These are phyloP conservation scores for Netelia melanura DNA, from an alignment of 2,888 invertebrate species.

Conservation along the genomic window DNA sequence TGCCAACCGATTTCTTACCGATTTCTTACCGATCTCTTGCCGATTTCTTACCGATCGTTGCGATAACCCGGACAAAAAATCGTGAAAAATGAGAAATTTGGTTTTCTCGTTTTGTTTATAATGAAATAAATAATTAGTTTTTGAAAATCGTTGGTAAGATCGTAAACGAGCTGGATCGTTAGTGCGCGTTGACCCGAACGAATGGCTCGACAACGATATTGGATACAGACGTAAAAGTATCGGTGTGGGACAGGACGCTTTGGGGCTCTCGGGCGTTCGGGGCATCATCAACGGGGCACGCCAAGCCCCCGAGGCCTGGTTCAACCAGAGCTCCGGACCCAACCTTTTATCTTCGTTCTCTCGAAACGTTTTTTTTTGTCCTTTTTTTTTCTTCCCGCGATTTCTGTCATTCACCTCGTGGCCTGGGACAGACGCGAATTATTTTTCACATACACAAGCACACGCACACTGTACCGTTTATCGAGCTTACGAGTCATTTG, in stretches of 20 bases:
- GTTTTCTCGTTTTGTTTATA: too few relatives aligned
- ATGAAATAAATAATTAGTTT: too few relatives aligned
- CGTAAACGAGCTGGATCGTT: not conserved
- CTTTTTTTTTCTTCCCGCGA: constrained; percentile 1
- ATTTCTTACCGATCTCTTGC: too few relatives aligned
- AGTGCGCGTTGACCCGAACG: constrained; percentile 14
- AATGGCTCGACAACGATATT: constrained; percentile 39
- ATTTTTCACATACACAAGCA: not conserved
- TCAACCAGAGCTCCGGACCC: constrained; percentile 77
- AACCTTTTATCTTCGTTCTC: too few relatives aligned
- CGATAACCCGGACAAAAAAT: too few relatives aligned
- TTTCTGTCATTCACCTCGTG: not conserved
- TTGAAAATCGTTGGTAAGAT: not conserved
- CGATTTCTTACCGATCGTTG: too few relatives aligned
- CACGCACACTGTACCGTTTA: too few relatives aligned
- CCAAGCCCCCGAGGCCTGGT: constrained; percentile 75
- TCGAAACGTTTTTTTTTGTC: constrained; percentile 47
- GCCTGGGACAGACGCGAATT: not conserved
- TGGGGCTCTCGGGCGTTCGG: constrained; percentile 77
- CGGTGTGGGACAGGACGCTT: constrained; percentile 66
- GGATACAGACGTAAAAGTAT: constrained; percentile 16
- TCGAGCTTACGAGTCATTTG: too few relatives aligned
- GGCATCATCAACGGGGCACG: constrained; percentile 56
- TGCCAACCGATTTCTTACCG: too few relatives aligned
- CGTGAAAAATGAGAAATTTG: too few relatives aligned